Evolutionary conservation across 2,797 vertebrate species (phyloP).

Genomic region (Phoebastria nigripes): DNA sequence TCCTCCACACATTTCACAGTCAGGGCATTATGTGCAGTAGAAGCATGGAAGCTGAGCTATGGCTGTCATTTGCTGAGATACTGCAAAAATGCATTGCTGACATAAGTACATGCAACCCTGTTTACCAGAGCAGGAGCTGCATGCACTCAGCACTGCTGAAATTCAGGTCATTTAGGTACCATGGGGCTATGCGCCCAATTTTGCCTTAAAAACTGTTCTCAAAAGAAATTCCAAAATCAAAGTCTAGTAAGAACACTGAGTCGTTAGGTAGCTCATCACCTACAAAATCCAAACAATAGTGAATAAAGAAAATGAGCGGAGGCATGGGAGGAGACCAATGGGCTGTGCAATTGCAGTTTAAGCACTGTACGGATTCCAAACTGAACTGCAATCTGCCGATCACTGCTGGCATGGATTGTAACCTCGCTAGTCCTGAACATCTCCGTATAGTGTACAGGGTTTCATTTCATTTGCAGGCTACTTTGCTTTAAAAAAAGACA

Average conservation of each 20-base stretch:
- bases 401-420: neutral
- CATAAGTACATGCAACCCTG: neutral
- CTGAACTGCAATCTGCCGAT: neutral
- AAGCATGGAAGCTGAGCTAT: neutral
- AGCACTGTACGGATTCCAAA: neutral
- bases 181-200: rapidly evolving
- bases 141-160: neutral
- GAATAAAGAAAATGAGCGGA: neutral
- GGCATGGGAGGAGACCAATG: neutral
- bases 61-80: constrained; percentile 41
- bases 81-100: constrained; percentile 50
- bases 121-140: neutral
- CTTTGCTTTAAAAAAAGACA: neutral
- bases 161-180: neutral
- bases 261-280: neutral
- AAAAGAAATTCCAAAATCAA: neutral
- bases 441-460: neutral
- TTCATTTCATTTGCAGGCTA: neutral
- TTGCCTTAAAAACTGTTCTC: neutral
- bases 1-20: neutral
- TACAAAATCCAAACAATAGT: neutral
- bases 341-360: neutral
- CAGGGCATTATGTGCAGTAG: neutral
- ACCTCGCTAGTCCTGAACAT: neutral
- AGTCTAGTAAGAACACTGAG: neutral